phyloP scores from a whole-genome alignment of 2,113 vertebrate genomes.

The Proteles cristata region DNA sequence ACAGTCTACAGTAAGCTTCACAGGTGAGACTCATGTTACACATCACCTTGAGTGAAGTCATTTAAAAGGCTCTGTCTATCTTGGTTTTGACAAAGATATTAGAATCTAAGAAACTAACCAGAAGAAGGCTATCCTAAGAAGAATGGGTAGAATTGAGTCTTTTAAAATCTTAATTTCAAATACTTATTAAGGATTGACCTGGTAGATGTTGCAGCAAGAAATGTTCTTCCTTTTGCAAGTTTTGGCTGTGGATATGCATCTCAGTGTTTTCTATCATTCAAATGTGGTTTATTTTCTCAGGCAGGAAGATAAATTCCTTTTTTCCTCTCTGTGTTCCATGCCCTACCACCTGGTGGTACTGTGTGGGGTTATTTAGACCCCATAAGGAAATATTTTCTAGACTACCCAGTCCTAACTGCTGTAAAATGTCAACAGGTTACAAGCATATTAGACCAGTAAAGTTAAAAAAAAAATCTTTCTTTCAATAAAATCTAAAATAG shows the following conservation, averaged over 20 bases:
- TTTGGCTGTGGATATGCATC: background rate
- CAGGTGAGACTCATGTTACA: background rate
- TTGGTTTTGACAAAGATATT: background rate
- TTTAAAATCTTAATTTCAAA: background rate
- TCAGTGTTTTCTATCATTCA: background rate
- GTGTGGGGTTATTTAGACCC: background rate
- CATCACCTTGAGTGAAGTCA: background rate
- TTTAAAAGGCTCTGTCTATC: background rate
- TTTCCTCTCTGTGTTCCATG: background rate
- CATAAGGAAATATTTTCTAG: background rate
- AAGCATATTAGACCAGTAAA: background rate
- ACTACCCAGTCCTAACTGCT: background rate
- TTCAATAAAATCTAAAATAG: background rate
- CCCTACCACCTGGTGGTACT: background rate
- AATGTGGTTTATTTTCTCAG: background rate
- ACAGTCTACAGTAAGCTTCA: background rate
- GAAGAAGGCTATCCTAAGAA: background rate
- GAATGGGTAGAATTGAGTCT: background rate
- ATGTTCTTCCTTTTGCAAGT: background rate
- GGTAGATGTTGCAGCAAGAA: background rate
- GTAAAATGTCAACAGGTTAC: background rate
- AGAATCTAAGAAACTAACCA: background rate
- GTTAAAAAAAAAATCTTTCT: background rate
- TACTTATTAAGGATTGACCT: background rate
- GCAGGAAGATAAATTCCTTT: background rate